Base-by-base conservation (phyloP, 2,797 vertebrate species). In the Peromyscus melanophrys region DNA sequence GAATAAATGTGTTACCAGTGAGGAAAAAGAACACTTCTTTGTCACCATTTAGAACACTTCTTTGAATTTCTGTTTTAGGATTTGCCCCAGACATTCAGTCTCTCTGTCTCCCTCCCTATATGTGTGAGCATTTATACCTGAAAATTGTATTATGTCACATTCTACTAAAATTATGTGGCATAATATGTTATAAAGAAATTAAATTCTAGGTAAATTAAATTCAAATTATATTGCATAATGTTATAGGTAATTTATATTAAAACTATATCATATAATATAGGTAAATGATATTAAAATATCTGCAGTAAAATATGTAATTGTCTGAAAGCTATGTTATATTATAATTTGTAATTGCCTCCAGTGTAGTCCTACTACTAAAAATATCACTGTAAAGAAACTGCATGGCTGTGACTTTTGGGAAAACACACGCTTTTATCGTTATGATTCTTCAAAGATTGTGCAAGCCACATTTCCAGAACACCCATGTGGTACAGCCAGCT, bases 401-500 rank as follows among this genome's bases (percentile, higher is more conserved):
- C 16, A 61, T 85, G n/a, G 1, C 49, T 46, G n/a, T 91, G 49
- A 71, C 25, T 93, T 95, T 69, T n/a, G 29, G 59, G 29, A 59
- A 40, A 49, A 43, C 10, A 3, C 9, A 25, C 4, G 1, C 46
- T 19, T 73, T 71, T 77, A 31, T 7, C 2, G 3, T 89, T 55
- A 40, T 12, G 9, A 59, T 78, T 77, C 52, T 78, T 92, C 46
- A 59, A 88, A 17, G 13, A 49, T 3, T 75, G 6, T 17, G 19
- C 73, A n/a, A 59, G 13, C 10, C 5, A 13, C 11, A 21, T 89
- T 65, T 84, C 2, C n/a, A 52, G 40, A 55, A 34, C 16, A 27
- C 3, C 14, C 12, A 27, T 16, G 37, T 5, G 12, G 29, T 17
- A 8, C 8, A 2, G 2, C 21, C 11, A 1, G 1, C 14, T 21